Conservation (phyloP, 2,888 invertebrate genomes). For the Watsonalla cultraria region DNA sequence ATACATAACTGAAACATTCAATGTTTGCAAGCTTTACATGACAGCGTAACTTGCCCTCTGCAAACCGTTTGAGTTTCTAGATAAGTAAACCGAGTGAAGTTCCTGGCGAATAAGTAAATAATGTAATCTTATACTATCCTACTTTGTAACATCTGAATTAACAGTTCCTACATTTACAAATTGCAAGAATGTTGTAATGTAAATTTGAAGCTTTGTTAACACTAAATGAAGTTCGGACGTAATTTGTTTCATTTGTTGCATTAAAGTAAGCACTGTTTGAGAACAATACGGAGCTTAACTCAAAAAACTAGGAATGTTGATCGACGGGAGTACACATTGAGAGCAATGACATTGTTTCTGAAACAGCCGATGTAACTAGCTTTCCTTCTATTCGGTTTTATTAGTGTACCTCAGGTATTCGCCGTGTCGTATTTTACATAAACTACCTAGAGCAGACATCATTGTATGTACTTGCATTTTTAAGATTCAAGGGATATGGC, state of each 20-base stretch:
- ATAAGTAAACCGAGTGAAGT: too few species aligned
- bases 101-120: too few species aligned
- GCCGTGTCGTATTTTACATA: slow-evolving; percentile 59
- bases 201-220: neutral
- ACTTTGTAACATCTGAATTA: neutral
- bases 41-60: too few species aligned
- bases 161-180: neutral
- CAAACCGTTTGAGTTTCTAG: too few species aligned
- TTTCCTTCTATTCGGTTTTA: slow-evolving; percentile 57
- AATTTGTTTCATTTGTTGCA: slow-evolving; percentile 2
- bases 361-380: slow-evolving; percentile 40
- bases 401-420: slow-evolving; percentile 59
- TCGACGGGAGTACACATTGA: slow-evolving; percentile 26
- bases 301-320: slow-evolving; percentile 19
- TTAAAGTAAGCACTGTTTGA: neutral
- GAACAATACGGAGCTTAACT: slow-evolving; percentile 9
- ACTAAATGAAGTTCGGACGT: neutral
- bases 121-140: neutral
- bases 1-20: too few species aligned
- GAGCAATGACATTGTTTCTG: slow-evolving; percentile 41
- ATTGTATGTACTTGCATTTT: too few species aligned
- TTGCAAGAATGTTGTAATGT: neutral
- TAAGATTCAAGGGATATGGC: too few species aligned
- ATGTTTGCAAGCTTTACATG: too few species aligned
- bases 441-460: slow-evolving; percentile 27